Evolutionary conservation across 2,797 vertebrate species (phyloP).

Genomic region (Melanotaenia boesemani): DNA sequence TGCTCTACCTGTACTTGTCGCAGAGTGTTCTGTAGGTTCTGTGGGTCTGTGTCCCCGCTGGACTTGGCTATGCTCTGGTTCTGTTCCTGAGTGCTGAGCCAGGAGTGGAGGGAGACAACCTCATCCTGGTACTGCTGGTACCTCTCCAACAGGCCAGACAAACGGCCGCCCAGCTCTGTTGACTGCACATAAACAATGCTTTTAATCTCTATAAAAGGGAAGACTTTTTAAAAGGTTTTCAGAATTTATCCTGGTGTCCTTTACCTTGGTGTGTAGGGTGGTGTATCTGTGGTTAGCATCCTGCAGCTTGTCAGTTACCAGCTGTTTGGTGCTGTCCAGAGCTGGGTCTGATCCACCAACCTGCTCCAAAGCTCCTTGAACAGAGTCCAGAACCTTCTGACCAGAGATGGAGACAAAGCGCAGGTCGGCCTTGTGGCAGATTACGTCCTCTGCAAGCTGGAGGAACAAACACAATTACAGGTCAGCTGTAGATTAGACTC

Average conservation of each 20-base stretch:
- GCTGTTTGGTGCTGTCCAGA: constrained; percentile 75
- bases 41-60: constrained; percentile 87
- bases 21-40: constrained; percentile 88
- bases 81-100: constrained; percentile 90
- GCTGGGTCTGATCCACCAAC: constrained; percentile 70
- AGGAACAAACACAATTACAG: not conserved
- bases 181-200: constrained; percentile 79
- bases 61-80: constrained; percentile 81
- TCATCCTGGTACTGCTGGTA: constrained; percentile 95
- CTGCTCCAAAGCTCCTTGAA: constrained; percentile 82
- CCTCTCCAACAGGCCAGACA: constrained; percentile 87
- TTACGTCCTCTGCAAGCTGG: constrained; percentile 90
- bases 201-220: not conserved
- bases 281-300: constrained; percentile 90
- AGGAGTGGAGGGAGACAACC: constrained; percentile 85
- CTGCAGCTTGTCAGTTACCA: constrained; percentile 89
- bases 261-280: constrained; percentile 90
- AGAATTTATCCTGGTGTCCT: not conserved
- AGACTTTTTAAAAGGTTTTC: not conserved
- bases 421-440: constrained; percentile 98
- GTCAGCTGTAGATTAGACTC: constrained; percentile 4
- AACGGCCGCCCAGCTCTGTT: constrained; percentile 87
- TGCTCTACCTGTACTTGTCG: constrained; percentile 86
- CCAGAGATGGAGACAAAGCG: constrained; percentile 96
- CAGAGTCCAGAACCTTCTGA: constrained; percentile 92